phyloP scores from a whole-genome alignment of 92 coral and sea anemone species.

The Zoanthus sansibaricus region DNA sequence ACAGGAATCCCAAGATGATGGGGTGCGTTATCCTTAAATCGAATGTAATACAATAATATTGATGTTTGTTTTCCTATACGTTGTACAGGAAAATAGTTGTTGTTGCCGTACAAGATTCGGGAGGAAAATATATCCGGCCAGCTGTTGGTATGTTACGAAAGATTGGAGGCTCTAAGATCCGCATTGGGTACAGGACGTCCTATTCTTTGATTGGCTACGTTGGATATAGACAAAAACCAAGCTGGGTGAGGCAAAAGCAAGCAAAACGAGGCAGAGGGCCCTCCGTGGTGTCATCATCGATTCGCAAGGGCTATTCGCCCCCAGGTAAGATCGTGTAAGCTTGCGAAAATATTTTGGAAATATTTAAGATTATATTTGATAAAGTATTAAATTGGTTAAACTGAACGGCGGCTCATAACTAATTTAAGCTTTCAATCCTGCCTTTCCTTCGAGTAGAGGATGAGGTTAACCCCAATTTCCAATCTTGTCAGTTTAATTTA shows the following conservation, averaged over 20 bases:
- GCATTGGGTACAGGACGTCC: slow-evolving; percentile 13
- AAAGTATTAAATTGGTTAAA: too few species aligned
- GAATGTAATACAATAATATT: not conserved
- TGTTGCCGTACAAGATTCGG: slow-evolving; percentile 21
- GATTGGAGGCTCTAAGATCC: slow-evolving; percentile 30
- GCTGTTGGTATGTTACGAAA: slow-evolving; percentile 24
- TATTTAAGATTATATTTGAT: too few species aligned
- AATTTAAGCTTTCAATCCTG: too few species aligned
- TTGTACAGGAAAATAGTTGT: slow-evolving; percentile 31
- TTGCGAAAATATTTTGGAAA: not conserved
- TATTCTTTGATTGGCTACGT: slow-evolving; percentile 28
- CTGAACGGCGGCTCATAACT: too few species aligned
- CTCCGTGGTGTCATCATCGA: slow-evolving; percentile 6
- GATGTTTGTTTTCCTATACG: not conserved
- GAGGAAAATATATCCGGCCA: slow-evolving; percentile 23
- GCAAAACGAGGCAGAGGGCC: slow-evolving; percentile 30
- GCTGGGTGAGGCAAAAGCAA: slow-evolving; percentile 42
- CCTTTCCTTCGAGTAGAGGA: too few species aligned
- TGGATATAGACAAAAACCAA: slow-evolving; percentile 9
- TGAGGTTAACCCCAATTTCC: too few species aligned
- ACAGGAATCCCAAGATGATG: too few species aligned
- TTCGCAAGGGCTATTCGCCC: not conserved
- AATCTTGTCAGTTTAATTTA: too few species aligned
- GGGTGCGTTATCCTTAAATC: too few species aligned
- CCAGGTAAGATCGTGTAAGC: not conserved